phyloP scores from a whole-genome alignment of 2,113 vertebrate genomes.

The Rhinogobius similis region DNA sequence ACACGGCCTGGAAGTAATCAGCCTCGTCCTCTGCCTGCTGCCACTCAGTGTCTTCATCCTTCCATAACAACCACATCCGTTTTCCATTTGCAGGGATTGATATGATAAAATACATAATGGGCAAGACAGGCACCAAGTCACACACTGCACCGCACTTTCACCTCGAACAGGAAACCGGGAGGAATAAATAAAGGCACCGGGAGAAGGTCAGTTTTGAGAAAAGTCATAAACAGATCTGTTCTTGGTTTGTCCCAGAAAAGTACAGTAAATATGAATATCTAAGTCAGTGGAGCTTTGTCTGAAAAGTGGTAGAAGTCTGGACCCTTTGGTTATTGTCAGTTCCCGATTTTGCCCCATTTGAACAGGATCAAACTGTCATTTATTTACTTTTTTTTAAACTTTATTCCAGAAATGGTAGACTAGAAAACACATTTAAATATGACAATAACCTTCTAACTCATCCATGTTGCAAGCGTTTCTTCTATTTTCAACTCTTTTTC shows the following conservation, averaged over 20 bases:
- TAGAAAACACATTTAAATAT: no score
- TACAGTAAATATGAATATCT: slow-evolving; percentile 25
- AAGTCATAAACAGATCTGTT: slow-evolving; percentile 45
- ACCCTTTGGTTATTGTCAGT: neutral
- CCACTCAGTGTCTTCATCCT: slow-evolving; percentile 57
- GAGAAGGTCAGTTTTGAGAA: slow-evolving; percentile 29
- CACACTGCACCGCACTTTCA: slow-evolving; percentile 29
- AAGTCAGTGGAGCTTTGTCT: neutral
- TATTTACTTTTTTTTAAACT: no score
- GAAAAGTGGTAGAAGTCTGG: neutral
- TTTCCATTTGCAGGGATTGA: slow-evolving; percentile 67
- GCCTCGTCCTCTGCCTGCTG: slow-evolving; percentile 45
- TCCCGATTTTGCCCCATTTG: neutral
- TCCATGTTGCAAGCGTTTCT: no score
- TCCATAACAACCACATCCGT: slow-evolving; percentile 62
- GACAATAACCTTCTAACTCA: no score
- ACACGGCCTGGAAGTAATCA: slow-evolving; percentile 63
- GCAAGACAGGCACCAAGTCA: slow-evolving; percentile 35
- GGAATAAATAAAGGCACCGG: slow-evolving; percentile 28
- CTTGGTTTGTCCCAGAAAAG: slow-evolving; percentile 45
- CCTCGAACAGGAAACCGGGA: slow-evolving; percentile 24
- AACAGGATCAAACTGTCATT: no score
- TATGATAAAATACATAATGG: slow-evolving; percentile 58
- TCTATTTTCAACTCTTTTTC: no score
- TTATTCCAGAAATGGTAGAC: no score